These are phyloP conservation scores for Tragelaphus imberbis DNA, from an alignment of 2,113 vertebrate genomes.

Conservation along the genomic window DNA sequence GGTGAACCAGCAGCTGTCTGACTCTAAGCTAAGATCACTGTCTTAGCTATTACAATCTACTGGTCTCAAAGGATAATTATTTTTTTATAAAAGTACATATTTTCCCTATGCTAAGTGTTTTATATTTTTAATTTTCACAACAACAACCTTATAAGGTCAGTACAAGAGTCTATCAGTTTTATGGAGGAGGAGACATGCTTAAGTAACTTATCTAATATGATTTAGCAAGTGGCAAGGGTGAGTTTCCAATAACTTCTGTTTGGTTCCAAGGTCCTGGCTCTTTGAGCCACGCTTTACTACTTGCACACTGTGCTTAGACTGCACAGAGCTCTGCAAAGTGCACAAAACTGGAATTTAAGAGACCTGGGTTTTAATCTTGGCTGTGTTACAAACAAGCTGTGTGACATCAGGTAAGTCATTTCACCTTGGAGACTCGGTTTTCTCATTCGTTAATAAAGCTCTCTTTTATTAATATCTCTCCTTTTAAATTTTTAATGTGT, in stretches of 20 bases:
- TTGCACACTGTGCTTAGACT: not conserved
- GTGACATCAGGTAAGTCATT: not conserved
- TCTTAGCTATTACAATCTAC: not conserved
- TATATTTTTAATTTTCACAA: not conserved
- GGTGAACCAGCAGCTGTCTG: not conserved
- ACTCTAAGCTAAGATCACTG: not conserved
- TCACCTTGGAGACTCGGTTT: not conserved
- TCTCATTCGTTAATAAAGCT: not conserved
- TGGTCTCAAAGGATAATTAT: not conserved
- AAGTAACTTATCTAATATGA: not conserved
- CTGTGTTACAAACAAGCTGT: not conserved
- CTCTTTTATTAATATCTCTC: not conserved
- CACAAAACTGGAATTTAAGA: not conserved
- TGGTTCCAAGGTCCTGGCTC: not conserved
- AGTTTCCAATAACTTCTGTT: not conserved
- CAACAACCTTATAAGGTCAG: not conserved
- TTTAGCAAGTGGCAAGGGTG: not conserved
- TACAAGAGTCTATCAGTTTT: not conserved
- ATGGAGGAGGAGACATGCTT: not conserved
- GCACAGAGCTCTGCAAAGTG: not conserved
- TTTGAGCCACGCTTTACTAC: not conserved
- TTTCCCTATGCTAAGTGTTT: not conserved
- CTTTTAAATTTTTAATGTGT: not conserved
- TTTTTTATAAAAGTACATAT: not conserved
- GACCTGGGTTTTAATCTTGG: not conserved